Evolutionary conservation across 92 coral and sea anemone genomes (phyloP), one percentile per base, ranked within the genome.

Genomic region (Desmophyllum pertusum): DNA sequence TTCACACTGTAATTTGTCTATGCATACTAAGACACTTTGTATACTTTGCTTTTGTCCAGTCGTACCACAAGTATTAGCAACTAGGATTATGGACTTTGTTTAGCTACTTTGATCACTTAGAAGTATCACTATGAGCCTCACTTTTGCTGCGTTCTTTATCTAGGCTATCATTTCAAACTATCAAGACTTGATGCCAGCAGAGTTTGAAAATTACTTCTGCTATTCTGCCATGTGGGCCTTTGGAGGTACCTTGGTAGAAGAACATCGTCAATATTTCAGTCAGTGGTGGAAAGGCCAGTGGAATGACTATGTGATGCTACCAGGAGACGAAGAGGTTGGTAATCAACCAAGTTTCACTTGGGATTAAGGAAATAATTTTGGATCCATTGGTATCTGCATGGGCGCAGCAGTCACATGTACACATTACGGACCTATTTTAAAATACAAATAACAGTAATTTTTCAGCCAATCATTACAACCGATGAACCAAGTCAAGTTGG

Each of bases 161-260:
- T 70, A 97, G 99, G 95, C 98, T 19, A 90, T 93, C 66, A 92
- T 94, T 69, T 88, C 91, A 45, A 93, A 92, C 85, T 95, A 94
- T 74, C 93, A 89, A 83, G 98, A 97, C 90, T 77, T 97, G 74
- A 92, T 94, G 90, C 95, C 98, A 7, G 77, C 88, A 23, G 98
- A 97, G 89, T 94, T 94, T 87, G 98, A 94, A 75, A 94, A 94
- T 86, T 91, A 97, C 68, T 97, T 97, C 91, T 92, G 91, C 72
- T 97, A 94, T 83, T 96, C 99, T 50, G 98, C 99, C 70, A 94
- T 97, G 91, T 97, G 99, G 99, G 97, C 99, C 19, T 97, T 97
- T 79, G 99, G 99, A 53, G 99, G 99, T 9, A 92, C 99, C 36
- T 73, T 97, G 73, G 94, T 92, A 27, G 93, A 83, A 23, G 93